These are phyloP conservation scores for Pseudobourletiella spinata DNA, from an alignment of 1,140 invertebrate species.

Conservation along the genomic window DNA sequence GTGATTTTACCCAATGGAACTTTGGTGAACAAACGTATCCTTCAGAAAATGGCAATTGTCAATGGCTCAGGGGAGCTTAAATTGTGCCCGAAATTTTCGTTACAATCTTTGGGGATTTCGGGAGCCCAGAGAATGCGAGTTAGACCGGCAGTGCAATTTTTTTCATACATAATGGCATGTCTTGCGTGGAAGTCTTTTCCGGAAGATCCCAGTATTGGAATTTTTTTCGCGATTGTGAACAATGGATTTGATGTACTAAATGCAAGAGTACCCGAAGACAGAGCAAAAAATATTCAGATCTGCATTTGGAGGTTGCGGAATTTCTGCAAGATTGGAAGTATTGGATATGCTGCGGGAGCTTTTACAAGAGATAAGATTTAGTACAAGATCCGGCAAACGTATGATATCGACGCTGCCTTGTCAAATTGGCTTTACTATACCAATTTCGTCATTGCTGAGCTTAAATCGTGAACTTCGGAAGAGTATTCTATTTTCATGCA, in stretches of 20 bases:
- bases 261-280: conserved; percentile 5
- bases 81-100: conserved; percentile 10
- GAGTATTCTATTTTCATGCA: conserved; percentile 8
- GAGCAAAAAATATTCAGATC: conserved; percentile 9
- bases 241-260: conserved; percentile 25
- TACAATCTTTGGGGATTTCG: conserved; percentile 6
- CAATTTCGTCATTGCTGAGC: conserved; percentile 13
- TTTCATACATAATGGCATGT: neutral
- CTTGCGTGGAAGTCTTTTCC: conserved; percentile 2
- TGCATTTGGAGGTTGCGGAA: conserved; percentile 25
- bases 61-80: conserved; percentile 13
- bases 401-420: conserved; percentile 13
- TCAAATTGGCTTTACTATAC: conserved; percentile 26
- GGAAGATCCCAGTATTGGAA: neutral
- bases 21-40: neutral
- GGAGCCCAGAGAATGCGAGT: conserved; percentile 14
- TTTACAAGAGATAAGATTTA: neutral
- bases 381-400: neutral
- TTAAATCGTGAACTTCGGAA: conserved; percentile 13
- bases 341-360: conserved; percentile 7
- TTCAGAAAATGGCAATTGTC: no score
- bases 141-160: conserved; percentile 3
- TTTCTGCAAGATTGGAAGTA: conserved; percentile 11
- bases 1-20: neutral
- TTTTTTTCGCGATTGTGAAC: conserved; percentile 27